phyloP scores from a whole-genome alignment of 2,888 invertebrate genomes.

The Sinodicranocentrus sp. region DNA sequence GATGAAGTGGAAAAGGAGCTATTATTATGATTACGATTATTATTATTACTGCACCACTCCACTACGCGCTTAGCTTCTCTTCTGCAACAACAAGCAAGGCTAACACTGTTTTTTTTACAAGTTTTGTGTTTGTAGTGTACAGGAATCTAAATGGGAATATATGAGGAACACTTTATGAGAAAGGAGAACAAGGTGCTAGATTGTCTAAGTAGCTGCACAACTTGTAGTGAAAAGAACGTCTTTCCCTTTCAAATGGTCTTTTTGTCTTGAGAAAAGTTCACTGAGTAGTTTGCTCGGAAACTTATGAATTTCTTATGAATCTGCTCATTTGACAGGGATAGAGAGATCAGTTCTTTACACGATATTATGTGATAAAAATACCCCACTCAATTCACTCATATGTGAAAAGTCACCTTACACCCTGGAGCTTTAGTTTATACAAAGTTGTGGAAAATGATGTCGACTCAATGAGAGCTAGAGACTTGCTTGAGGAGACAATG shows the following conservation, averaged over 20 bases:
- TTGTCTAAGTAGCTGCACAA: too few species aligned
- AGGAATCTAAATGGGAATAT: too few species aligned
- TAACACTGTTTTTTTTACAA: too few species aligned
- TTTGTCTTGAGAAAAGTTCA: slow-evolving; percentile 18
- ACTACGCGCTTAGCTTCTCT: slow-evolving; percentile 13
- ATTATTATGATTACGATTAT: slow-evolving; percentile 66
- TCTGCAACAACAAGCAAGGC: slow-evolving; percentile 9
- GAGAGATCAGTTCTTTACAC: slow-evolving; percentile 47
- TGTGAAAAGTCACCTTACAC: slow-evolving; percentile 50
- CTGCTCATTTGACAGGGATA: slow-evolving; percentile 54
- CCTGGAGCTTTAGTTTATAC: neutral
- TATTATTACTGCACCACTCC: slow-evolving; percentile 62
- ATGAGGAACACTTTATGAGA: too few species aligned
- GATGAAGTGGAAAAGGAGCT: slow-evolving; percentile 61
- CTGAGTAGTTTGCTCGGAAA: neutral
- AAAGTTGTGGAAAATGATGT: neutral
- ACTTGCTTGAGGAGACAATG: slow-evolving; percentile 22
- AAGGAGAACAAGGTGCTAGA: slow-evolving; percentile 6
- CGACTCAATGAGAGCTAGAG: neutral
- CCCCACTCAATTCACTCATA: slow-evolving; percentile 34
- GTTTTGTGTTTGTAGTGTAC: too few species aligned
- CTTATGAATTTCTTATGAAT: slow-evolving; percentile 63
- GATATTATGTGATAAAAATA: neutral
- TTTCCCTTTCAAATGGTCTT: slow-evolving; percentile 6
- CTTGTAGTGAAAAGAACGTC: too few species aligned